Conservation (phyloP, 2,888 invertebrate species). For the Epiblema foenella region DNA sequence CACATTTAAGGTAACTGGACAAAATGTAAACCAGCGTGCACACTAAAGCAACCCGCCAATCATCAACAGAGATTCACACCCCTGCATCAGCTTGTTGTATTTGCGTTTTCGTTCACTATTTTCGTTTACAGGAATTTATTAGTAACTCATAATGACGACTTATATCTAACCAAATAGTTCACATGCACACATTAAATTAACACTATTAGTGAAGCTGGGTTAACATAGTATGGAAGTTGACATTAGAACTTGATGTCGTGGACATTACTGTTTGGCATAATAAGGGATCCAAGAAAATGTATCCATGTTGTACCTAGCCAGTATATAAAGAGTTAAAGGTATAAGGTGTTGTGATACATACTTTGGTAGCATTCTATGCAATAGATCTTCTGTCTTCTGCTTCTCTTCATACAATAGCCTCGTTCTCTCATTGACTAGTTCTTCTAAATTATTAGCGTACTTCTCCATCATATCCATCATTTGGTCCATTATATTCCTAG, state of each 20-base stretch:
- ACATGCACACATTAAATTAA: constrained; percentile 62
- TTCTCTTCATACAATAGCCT: constrained; percentile 95
- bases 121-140: constrained; percentile 59
- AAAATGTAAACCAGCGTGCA: constrained; percentile 81
- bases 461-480: constrained; percentile 99
- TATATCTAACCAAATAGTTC: constrained; percentile 53
- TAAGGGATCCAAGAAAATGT: constrained; percentile 47
- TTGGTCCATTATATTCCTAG: constrained; percentile 97
- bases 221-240: constrained; percentile 48
- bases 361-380: constrained; percentile 97
- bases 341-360: constrained; percentile 71
- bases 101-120: constrained; percentile 78
- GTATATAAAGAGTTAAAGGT: constrained; percentile 31
- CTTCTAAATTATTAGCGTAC: constrained; percentile 97
- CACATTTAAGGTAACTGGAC: constrained; percentile 64
- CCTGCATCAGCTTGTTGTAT: constrained; percentile 79
- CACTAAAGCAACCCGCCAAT: constrained; percentile 62
- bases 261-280: constrained; percentile 46
- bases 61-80: constrained; percentile 52
- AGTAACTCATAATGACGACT: constrained; percentile 51
- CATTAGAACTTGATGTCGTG: constrained; percentile 53
- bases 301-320: constrained; percentile 51
- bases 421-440: constrained; percentile 96
- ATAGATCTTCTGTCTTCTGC: constrained; percentile 95
- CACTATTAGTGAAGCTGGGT: constrained; percentile 51